Evolutionary conservation across 2,113 vertebrate genomes (phyloP).

Genomic region (Centropus unirufus): DNA sequence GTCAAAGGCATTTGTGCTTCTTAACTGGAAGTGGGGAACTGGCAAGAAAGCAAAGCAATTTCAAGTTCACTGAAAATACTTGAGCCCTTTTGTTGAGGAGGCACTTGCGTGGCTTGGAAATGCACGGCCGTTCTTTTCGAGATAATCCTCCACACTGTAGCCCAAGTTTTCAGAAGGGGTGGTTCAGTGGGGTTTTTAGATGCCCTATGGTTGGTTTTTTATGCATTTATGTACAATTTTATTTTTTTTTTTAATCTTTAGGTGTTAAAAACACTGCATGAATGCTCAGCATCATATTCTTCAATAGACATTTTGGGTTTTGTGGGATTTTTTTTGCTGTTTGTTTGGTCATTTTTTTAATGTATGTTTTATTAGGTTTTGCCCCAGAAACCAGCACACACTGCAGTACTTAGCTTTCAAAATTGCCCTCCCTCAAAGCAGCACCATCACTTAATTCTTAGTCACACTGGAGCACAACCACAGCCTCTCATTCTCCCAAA

Average conservation of each 20-base stretch:
- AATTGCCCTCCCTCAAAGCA: not conserved
- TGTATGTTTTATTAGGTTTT: not conserved
- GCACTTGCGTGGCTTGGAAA: not conserved
- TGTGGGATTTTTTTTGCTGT: no score
- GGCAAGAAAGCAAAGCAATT: not conserved
- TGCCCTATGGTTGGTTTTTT: no score
- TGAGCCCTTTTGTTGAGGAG: not conserved
- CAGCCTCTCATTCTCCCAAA: not conserved
- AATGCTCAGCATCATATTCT: not conserved
- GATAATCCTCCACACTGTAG: not conserved
- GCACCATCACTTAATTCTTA: not conserved
- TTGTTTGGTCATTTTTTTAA: no score
- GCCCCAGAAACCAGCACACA: not conserved
- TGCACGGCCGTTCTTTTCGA: no score
- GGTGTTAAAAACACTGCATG: not conserved
- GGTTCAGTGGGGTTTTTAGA: not conserved
- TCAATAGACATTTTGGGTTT: not conserved
- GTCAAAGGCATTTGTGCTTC: fast-evolving
- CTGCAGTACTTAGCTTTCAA: not conserved
- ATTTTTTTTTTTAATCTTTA: not conserved
- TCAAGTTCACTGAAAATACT: not conserved
- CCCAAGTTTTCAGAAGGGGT: not conserved
- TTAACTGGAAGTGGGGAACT: not conserved
- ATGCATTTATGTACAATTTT: no score
- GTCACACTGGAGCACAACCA: not conserved